Conservation (phyloP, 2,113 vertebrate species). For the Siniperca chuatsi region DNA sequence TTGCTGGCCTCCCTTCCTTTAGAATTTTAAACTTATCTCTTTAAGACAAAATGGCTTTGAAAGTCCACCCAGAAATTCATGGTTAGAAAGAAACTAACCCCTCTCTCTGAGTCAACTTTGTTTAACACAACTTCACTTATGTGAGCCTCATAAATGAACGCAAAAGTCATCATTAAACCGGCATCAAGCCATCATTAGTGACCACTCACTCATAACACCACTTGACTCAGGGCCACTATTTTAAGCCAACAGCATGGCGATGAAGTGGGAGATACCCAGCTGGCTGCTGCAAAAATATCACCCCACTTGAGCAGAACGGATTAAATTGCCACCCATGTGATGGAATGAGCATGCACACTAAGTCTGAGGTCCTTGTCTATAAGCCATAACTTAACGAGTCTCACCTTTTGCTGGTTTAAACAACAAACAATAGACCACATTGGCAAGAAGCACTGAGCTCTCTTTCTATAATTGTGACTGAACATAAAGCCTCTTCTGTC, state of each 20-base stretch:
- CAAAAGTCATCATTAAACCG: not conserved
- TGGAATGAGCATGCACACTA: not conserved
- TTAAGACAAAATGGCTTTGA: not conserved
- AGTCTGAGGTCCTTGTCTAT: not conserved
- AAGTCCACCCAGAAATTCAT: not conserved
- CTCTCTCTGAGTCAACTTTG: not conserved
- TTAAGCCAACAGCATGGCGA: not conserved
- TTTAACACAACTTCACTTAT: not conserved
- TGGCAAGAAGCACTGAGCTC: not conserved
- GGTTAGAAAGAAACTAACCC: not conserved
- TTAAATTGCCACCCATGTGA: not conserved
- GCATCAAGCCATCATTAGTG: not conserved
- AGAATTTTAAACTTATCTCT: not conserved
- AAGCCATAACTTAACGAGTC: not conserved
- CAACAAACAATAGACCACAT: not conserved
- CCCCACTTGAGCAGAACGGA: conserved; percentile 9
- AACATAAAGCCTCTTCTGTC: not conserved
- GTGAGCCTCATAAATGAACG: not conserved
- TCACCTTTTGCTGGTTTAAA: conserved; percentile 5
- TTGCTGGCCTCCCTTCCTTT: not conserved
- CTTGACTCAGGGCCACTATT: conserved; percentile 10
- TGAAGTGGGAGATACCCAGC: not conserved
- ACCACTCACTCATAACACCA: conserved; percentile 3
- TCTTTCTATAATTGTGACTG: not conserved
- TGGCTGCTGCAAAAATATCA: not conserved